phyloP scores from a whole-genome alignment of 2,797 vertebrate genomes.

The Brachyalestes nurse region DNA sequence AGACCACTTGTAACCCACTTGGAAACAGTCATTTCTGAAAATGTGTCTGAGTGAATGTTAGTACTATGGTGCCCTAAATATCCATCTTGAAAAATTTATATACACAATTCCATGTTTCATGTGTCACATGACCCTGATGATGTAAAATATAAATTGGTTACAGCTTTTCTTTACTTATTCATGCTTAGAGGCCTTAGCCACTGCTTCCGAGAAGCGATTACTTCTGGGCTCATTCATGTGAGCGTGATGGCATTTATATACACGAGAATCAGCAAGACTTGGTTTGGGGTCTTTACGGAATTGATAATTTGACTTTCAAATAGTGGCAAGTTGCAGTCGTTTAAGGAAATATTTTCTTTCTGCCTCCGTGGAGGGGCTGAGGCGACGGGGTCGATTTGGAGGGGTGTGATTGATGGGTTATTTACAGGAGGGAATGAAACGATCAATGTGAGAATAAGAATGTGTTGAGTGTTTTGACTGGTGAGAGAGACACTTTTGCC shows the following conservation, averaged over 20 bases:
- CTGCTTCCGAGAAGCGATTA: slow-evolving; percentile 20
- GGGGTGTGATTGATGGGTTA: slow-evolving; percentile 41
- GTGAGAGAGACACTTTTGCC: slow-evolving; percentile 4
- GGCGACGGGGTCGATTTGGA: slow-evolving; percentile 25
- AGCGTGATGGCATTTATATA: slow-evolving; percentile 31
- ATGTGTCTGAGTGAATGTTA: not conserved
- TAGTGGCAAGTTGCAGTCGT: slow-evolving; percentile 27
- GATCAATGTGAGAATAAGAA: slow-evolving; percentile 43
- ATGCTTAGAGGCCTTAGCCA: not conserved
- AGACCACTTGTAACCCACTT: not conserved
- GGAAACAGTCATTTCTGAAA: not conserved
- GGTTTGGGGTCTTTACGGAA: slow-evolving; percentile 7
- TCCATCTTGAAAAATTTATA: not conserved
- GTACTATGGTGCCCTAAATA: slow-evolving; percentile 6
- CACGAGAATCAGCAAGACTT: slow-evolving; percentile 11
- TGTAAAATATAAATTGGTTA: slow-evolving; percentile 27
- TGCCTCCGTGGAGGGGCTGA: slow-evolving; percentile 19
- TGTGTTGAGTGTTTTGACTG: slow-evolving; percentile 34
- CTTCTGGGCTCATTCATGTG: slow-evolving; percentile 24
- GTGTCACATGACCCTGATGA: slow-evolving; percentile 29
- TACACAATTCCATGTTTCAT: not conserved
- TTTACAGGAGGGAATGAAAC: slow-evolving; percentile 44
- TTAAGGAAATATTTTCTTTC: slow-evolving; percentile 22
- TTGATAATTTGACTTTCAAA: slow-evolving; percentile 42
- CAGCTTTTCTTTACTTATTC: slow-evolving; percentile 25